Evolutionary conservation across 2,113 vertebrate species (phyloP), one percentile per base, ranked within the genome.

Genomic region (Heterochromis multidens): DNA sequence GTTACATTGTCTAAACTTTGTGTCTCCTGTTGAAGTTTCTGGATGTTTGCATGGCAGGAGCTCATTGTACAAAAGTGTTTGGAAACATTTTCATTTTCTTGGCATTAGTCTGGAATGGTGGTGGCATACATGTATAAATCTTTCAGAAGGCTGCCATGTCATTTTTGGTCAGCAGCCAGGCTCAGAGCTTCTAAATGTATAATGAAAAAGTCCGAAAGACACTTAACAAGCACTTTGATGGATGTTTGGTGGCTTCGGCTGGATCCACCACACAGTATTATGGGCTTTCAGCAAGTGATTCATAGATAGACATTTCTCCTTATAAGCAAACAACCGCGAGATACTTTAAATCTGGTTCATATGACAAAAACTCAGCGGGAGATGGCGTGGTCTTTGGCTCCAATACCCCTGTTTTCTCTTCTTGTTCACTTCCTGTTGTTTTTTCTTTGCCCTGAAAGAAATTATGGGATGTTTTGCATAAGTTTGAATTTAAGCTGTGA

Each of bases 151-250:
- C 87, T 80, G 89, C 87, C 62, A 88, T 93, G 92, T 87, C 91
- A 90, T 59, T 92, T 88, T 88, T 93, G 92, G 90, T 90, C 1
- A 0, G 63, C 43, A 79, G 88, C 89, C 93, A 91, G 81, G 33
- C 37, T 5, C 77, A 19, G 65, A 86, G 59, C 65, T 85, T 92
- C 85, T 80, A 86, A 92, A 91, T 90, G 83, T 82, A 89, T 87
- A 88, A 91, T 92, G 87, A 92, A 90, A 93, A 93, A 86, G 85
- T 88, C 89, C 11, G n/a, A 89, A 92, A 84, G 90, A 94, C 90
- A 88, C 92, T 90, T 94, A 94, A 94, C 91, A 94, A 94, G 91
- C 88, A 81, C 81, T 90, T 67, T 92, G 91, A 94, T 95, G 87
- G 88, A 93, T 93, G 92, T 89, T 92, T 88, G 78, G 86, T 85